phyloP scores from a whole-genome alignment of 2,888 invertebrate genomes.

The Epistrophella euchroma region DNA sequence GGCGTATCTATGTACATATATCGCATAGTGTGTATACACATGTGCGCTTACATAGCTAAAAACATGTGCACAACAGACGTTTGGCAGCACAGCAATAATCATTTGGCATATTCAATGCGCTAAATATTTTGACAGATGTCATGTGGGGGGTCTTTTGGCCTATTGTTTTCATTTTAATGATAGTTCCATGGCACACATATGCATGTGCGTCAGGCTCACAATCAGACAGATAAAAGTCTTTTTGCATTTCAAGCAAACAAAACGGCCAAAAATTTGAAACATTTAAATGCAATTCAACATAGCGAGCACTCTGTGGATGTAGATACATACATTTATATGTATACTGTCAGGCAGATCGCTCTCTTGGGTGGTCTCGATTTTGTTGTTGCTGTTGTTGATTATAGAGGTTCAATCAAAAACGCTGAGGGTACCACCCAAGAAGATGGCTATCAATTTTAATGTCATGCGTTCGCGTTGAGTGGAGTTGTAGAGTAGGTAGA shows the following conservation, averaged over 20 bases:
- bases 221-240: neutral
- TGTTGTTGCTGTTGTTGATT: slow-evolving; percentile 63
- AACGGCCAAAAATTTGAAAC: slow-evolving; percentile 19
- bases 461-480: slow-evolving; percentile 70
- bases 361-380: slow-evolving; percentile 61
- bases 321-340: neutral
- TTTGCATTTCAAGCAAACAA: slow-evolving; percentile 8
- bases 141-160: slow-evolving; percentile 40
- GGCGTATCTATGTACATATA: neutral
- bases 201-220: slow-evolving; percentile 5
- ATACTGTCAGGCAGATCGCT: slow-evolving; percentile 15
- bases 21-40: slow-evolving; percentile 21
- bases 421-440: slow-evolving; percentile 75
- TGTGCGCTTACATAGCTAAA: slow-evolving; percentile 21
- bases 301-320: slow-evolving; percentile 9
- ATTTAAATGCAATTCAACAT: slow-evolving; percentile 16
- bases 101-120: slow-evolving; percentile 58
- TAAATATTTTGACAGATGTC: slow-evolving; percentile 70
- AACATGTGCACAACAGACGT: slow-evolving; percentile 65
- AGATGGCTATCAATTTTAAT: slow-evolving; percentile 72
- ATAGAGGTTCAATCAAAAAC: slow-evolving; percentile 73
- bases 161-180: slow-evolving; percentile 23
- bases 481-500: slow-evolving; percentile 45
- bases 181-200: slow-evolving; percentile 35
- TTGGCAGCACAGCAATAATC: slow-evolving; percentile 34